phyloP scores from a whole-genome alignment of 2,113 vertebrate genomes.

The Cynopterus brachyotis region DNA sequence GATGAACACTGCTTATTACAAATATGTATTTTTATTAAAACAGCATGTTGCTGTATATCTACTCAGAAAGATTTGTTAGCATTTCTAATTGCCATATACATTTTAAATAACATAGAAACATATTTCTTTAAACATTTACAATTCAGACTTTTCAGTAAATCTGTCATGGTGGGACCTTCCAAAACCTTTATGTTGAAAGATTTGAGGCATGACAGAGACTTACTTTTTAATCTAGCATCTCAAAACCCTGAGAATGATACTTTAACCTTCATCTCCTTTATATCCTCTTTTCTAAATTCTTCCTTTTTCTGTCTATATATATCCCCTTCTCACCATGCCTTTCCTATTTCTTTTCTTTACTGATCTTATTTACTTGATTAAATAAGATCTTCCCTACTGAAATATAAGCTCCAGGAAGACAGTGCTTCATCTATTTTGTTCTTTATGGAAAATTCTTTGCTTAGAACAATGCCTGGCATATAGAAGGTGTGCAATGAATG shows the following conservation, averaged over 20 bases:
- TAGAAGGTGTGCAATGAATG: background rate
- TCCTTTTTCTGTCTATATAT: background rate
- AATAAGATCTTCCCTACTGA: background rate
- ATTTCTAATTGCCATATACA: background rate
- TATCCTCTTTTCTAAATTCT: background rate
- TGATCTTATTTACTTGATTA: too few species aligned
- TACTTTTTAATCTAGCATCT: background rate
- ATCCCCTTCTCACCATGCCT: background rate
- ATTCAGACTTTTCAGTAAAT: background rate
- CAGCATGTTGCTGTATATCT: background rate
- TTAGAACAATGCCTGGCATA: background rate
- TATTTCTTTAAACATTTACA: slow-evolving; percentile 18
- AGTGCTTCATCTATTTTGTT: background rate
- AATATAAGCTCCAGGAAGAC: background rate
- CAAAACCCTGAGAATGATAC: background rate
- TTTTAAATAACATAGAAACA: background rate
- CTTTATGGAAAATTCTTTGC: background rate
- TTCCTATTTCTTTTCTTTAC: background rate
- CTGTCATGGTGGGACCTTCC: background rate
- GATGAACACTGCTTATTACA: background rate
- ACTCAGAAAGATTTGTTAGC: background rate
- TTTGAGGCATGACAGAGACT: background rate
- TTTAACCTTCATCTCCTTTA: background rate
- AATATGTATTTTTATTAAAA: background rate
- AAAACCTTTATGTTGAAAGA: background rate